Percentiles rank a stretch among this genome's conserved stretches.
These are phyloP conservation scores for Argyresthia goedartella DNA, from an alignment of 2,888 invertebrate species.

Conservation along the genomic window DNA sequence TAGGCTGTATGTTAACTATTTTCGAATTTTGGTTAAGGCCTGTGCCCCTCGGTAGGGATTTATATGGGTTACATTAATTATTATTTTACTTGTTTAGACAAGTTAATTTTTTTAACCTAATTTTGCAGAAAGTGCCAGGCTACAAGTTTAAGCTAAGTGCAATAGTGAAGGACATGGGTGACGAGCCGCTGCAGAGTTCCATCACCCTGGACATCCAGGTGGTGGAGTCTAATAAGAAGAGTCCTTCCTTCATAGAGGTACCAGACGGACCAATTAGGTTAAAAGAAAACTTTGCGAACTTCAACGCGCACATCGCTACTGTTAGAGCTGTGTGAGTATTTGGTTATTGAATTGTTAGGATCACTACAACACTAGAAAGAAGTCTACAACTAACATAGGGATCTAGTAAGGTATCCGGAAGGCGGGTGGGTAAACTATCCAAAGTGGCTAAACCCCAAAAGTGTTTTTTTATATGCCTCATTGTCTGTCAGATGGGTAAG, in stretches of 20 bases:
- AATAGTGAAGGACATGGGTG: constrained; percentile 83
- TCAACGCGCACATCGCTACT: constrained; percentile 76
- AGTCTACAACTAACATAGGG: too few relatives aligned
- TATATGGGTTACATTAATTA: too few relatives aligned
- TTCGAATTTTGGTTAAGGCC: too few relatives aligned
- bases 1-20: too few relatives aligned
- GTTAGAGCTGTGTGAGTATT: constrained; percentile 77
- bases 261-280: constrained; percentile 74
- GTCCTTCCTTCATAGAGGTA: constrained; percentile 78
- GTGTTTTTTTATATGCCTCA: too few relatives aligned
- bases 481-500: too few relatives aligned
- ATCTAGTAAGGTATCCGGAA: too few relatives aligned
- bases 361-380: neutral
- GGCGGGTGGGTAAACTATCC: too few relatives aligned
- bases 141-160: constrained; percentile 79
- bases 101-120: constrained; percentile 3
- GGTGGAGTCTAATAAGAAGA: constrained; percentile 89
- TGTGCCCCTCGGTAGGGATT: too few relatives aligned
- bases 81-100: too few relatives aligned
- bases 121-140: constrained; percentile 70
- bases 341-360: neutral
- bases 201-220: constrained; percentile 88
- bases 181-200: constrained; percentile 73
- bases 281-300: constrained; percentile 82
- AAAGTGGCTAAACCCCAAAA: too few relatives aligned